Conservation (phyloP, 2,113 vertebrate species). For the Paedocypris sp. region DNA sequence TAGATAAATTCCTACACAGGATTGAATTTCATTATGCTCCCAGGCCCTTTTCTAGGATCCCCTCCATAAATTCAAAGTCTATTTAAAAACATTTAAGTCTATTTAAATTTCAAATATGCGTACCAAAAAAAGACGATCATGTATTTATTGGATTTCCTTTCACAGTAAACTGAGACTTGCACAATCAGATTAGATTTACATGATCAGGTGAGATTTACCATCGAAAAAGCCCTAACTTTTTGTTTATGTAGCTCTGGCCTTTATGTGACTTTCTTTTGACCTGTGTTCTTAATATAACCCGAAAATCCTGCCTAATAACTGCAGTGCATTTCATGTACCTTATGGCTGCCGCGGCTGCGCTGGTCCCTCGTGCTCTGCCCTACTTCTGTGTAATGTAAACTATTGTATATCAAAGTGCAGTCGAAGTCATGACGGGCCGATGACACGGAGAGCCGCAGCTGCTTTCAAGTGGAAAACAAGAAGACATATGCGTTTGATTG, state of each 20-base stretch:
- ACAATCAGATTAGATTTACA: no score
- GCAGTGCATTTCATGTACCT: constrained; percentile 10
- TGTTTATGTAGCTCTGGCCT: background rate
- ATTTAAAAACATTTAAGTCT: no score
- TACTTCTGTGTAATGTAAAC: constrained; percentile 4
- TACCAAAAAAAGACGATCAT: no score
- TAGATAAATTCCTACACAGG: no score
- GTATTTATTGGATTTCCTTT: no score
- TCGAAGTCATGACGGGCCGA: background rate
- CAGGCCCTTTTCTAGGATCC: no score
- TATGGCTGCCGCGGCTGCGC: background rate
- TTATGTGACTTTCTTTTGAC: background rate
- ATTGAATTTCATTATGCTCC: no score
- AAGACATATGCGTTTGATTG: background rate
- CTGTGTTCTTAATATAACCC: constrained; percentile 22
- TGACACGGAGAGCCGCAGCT: background rate
- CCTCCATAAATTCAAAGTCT: no score
- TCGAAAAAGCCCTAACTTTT: no score
- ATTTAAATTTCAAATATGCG: no score
- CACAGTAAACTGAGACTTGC: no score
- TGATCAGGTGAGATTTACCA: no score
- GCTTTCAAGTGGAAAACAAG: background rate
- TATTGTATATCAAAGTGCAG: background rate
- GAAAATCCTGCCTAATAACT: constrained; percentile 1
- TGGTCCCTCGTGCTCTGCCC: background rate